These are phyloP conservation scores for Etheostoma spectabile DNA, from an alignment of 2,113 vertebrate species.

Conservation along the genomic window DNA sequence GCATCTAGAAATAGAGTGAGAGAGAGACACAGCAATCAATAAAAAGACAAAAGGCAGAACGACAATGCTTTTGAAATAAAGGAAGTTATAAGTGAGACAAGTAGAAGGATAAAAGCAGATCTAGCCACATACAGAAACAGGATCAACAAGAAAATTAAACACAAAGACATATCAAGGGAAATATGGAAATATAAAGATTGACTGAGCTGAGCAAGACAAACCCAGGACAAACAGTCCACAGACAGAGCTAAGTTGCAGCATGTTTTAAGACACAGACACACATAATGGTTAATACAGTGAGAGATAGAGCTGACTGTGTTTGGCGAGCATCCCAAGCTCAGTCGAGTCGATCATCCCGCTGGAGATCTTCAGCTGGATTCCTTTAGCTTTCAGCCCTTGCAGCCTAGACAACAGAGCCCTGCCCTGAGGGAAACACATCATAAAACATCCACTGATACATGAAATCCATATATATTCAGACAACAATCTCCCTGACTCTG, in stretches of 20 bases:
- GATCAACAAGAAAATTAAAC: constrained; percentile 1
- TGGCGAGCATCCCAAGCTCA: constrained; percentile 76
- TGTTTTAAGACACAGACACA: constrained; percentile 28
- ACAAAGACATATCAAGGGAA: neutral
- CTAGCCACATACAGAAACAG: neutral
- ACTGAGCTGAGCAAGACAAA: neutral
- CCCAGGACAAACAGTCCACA: neutral
- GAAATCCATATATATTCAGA: neutral
- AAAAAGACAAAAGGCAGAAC: neutral
- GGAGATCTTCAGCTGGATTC: constrained; percentile 81
- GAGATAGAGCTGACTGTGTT: constrained; percentile 62
- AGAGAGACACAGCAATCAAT: neutral
- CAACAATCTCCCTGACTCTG: neutral
- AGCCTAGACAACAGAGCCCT: constrained; percentile 77
- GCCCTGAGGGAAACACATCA: constrained; percentile 72
- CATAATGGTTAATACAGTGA: constrained; percentile 3
- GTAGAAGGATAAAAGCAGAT: constrained; percentile 10
- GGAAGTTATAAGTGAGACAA: neutral
- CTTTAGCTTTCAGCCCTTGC: constrained; percentile 72
- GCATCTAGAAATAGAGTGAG: constrained; percentile 84
- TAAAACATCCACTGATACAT: constrained; percentile 14
- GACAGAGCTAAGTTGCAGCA: constrained; percentile 7
- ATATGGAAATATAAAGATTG: neutral
- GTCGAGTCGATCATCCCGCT: constrained; percentile 70
- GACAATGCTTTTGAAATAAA: neutral